Percentiles rank a stretch among this genome's conserved stretches.
These are phyloP conservation scores for Zoanthus gigantus DNA, from an alignment of 92 coral and sea anemone species.

Conservation along the genomic window DNA sequence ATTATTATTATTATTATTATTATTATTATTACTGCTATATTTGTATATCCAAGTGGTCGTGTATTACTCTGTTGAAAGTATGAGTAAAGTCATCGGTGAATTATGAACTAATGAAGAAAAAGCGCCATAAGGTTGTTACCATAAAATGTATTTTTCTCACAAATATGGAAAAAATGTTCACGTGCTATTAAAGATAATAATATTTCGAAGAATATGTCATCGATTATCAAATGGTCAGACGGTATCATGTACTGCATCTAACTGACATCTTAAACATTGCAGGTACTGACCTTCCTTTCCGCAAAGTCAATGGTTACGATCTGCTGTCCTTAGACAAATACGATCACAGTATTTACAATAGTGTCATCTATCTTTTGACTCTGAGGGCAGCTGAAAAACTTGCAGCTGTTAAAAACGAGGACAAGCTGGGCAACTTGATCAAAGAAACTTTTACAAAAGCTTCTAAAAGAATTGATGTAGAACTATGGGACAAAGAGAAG, in stretches of 20 bases:
- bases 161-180: too few relatives aligned
- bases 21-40: too few relatives aligned
- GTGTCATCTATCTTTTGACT: constrained; percentile 75
- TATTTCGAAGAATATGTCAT: too few relatives aligned
- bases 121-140: too few relatives aligned
- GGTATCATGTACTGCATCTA: not conserved
- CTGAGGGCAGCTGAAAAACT: constrained; percentile 74
- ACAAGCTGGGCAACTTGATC: constrained; percentile 49
- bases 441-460: constrained; percentile 66
- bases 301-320: constrained; percentile 81
- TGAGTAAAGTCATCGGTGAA: too few relatives aligned
- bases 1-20: not conserved
- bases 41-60: not conserved
- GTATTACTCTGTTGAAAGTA: too few relatives aligned
- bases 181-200: too few relatives aligned
- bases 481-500: constrained; percentile 73
- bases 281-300: constrained; percentile 89
- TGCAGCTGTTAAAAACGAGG: constrained; percentile 65
- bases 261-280: not conserved
- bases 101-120: too few relatives aligned
- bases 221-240: too few relatives aligned
- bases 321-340: constrained; percentile 80
- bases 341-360: constrained; percentile 84
- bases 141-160: too few relatives aligned
- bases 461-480: constrained; percentile 65